Evolutionary conservation across 2,797 vertebrate genomes (phyloP).

Genomic region (Aulostomus chinensis): DNA sequence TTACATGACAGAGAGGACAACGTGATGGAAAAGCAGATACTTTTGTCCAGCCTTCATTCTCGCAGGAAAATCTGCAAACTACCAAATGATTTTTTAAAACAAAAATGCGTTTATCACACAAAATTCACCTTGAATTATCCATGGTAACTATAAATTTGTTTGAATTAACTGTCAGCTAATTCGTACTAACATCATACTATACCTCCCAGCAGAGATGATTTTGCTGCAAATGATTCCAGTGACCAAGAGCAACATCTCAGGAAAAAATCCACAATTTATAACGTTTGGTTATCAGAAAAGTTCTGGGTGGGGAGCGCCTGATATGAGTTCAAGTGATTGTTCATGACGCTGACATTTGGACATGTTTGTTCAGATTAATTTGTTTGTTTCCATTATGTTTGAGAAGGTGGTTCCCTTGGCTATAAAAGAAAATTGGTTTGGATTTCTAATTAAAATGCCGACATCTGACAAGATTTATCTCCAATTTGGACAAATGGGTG

Average conservation of each 20-base stretch:
- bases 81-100: neutral
- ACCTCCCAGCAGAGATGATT: conserved; percentile 20
- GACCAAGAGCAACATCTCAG: too few species aligned
- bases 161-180: too few species aligned
- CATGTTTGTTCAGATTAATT: neutral
- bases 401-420: neutral
- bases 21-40: conserved; percentile 9
- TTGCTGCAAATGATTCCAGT: neutral
- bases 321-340: neutral
- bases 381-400: conserved; percentile 9
- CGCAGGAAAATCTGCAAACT: conserved; percentile 1
- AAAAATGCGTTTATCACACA: neutral
- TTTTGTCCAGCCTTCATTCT: conserved; percentile 16
- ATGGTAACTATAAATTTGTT: too few species aligned
- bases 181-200: too few species aligned
- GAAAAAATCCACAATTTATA: too few species aligned
- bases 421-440: too few species aligned
- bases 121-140: too few species aligned
- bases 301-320: conserved; percentile 11
- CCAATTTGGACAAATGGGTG: too few species aligned
- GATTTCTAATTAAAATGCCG: conserved; percentile 4
- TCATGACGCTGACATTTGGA: neutral
- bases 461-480: too few species aligned
- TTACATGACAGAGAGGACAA: conserved; percentile 33
- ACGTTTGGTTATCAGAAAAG: conserved; percentile 17